These are phyloP conservation scores for Oxyscelio sp. DNA, from an alignment of 2,888 invertebrate species.

Conservation along the genomic window DNA sequence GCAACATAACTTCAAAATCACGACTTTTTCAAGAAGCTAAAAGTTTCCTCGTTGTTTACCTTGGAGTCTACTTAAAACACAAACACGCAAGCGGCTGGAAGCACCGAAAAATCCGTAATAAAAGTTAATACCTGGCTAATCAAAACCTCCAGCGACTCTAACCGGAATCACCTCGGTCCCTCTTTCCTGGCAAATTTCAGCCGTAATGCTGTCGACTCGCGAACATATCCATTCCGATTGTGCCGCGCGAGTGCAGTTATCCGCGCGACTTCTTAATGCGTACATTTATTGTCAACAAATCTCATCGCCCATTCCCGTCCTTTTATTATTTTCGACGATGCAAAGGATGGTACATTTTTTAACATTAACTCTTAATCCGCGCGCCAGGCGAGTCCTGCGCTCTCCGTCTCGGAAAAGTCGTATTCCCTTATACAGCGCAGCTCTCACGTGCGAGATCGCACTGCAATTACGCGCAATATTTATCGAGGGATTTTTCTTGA, in stretches of 20 bases:
- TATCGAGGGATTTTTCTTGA: slow-evolving; percentile 1
- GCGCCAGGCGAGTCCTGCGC: too few species aligned
- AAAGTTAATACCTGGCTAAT: too few species aligned
- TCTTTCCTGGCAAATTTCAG: slow-evolving; percentile 47
- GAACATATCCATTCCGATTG: slow-evolving; percentile 64
- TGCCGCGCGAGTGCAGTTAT: too few species aligned
- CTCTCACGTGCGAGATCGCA: slow-evolving; percentile 2
- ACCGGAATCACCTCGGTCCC: slow-evolving; percentile 35
- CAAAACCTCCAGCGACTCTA: slow-evolving; percentile 49
- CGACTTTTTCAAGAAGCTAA: too few species aligned
- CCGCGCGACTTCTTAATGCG: slow-evolving; percentile 57
- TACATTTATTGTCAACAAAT: slow-evolving; percentile 67
- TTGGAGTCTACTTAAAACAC: too few species aligned
- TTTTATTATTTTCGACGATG: slow-evolving; percentile 51
- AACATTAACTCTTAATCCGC: slow-evolving; percentile 28
- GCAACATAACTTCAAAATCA: too few species aligned
- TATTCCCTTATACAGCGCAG: slow-evolving; percentile 20
- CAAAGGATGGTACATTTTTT: slow-evolving; percentile 38
- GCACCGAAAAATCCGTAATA: too few species aligned
- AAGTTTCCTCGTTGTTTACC: too few species aligned
- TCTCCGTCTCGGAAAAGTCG: too few species aligned
- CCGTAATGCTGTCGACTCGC: slow-evolving; percentile 56
- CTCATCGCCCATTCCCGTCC: slow-evolving; percentile 20
- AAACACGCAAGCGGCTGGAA: too few species aligned
- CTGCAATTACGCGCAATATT: slow-evolving; percentile 4